Evolutionary conservation across 2,113 vertebrate species (phyloP).

Genomic region (Mustela nigripes): DNA sequence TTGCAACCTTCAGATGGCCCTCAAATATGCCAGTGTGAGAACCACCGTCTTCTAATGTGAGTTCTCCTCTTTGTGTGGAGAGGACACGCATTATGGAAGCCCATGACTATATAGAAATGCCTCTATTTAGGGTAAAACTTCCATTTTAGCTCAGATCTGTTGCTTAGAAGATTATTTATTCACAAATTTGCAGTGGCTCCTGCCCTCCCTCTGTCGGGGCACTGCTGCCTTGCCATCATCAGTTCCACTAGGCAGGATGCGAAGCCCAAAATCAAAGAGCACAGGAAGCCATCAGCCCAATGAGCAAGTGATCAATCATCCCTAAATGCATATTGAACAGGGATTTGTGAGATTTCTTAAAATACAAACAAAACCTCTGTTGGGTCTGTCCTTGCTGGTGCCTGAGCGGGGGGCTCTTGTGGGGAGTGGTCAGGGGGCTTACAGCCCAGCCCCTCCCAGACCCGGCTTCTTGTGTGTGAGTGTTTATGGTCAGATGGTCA

Average conservation of each 20-base stretch:
- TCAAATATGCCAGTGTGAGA: not conserved
- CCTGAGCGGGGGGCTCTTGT: not conserved
- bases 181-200: conserved; percentile 40
- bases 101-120: conserved; percentile 1
- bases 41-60: not conserved
- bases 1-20: conserved; percentile 57
- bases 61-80: not conserved
- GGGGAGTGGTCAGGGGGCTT: not conserved
- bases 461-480: not conserved
- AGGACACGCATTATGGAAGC: not conserved
- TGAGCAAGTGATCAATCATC: conserved; percentile 69
- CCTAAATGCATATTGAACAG: conserved; percentile 44
- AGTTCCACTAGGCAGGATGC: conserved; percentile 36
- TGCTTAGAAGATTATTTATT: conserved; percentile 69
- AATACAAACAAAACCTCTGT: conserved; percentile 29
- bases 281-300: conserved; percentile 57
- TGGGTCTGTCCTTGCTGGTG: conserved; percentile 27
- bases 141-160: conserved; percentile 60
- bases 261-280: conserved; percentile 38
- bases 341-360: conserved; percentile 26
- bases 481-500: not conserved
- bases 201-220: not conserved
- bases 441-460: not conserved
- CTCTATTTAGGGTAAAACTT: conserved; percentile 54
- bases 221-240: not conserved